Conservation (phyloP, 2,113 vertebrate species). For the Dasyornis broadbenti region DNA sequence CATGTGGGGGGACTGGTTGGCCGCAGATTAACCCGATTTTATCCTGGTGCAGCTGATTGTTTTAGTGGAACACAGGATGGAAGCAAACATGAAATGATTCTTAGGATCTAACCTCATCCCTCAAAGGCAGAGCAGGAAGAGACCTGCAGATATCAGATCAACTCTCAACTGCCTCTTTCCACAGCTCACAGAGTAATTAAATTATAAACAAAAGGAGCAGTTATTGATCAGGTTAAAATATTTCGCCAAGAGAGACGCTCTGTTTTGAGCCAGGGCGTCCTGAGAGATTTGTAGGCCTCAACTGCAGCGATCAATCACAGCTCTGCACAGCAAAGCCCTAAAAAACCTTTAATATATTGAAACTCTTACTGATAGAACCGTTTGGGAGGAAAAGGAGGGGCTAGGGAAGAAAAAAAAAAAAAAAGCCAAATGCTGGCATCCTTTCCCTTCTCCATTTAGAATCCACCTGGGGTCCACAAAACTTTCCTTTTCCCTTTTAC, state of each 20-base stretch:
- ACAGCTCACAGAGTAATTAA: background rate
- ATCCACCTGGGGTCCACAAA: background rate
- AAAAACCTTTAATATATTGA: background rate
- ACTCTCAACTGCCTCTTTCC: background rate
- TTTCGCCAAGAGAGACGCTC: background rate
- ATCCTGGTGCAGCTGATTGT: background rate
- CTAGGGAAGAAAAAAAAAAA: rapidly evolving
- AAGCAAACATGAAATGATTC: rapidly evolving
- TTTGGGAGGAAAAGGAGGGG: background rate
- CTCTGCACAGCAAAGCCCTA: background rate
- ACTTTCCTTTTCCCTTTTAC: background rate
- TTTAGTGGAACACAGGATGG: background rate
- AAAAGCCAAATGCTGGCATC: background rate
- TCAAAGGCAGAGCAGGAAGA: background rate
- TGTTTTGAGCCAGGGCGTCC: background rate
- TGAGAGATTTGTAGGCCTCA: background rate
- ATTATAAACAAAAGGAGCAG: background rate
- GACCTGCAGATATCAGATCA: background rate
- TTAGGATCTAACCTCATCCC: background rate
- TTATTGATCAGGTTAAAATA: constrained; percentile 23
- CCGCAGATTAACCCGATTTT: background rate
- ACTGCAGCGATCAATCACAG: background rate
- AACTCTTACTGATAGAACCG: background rate
- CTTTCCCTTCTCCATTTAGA: background rate
- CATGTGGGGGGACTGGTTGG: background rate